Percentiles rank a stretch among this genome's conserved stretches.
phyloP scores from a whole-genome alignment of 2,113 vertebrate species.

The Mustela lutreola region DNA sequence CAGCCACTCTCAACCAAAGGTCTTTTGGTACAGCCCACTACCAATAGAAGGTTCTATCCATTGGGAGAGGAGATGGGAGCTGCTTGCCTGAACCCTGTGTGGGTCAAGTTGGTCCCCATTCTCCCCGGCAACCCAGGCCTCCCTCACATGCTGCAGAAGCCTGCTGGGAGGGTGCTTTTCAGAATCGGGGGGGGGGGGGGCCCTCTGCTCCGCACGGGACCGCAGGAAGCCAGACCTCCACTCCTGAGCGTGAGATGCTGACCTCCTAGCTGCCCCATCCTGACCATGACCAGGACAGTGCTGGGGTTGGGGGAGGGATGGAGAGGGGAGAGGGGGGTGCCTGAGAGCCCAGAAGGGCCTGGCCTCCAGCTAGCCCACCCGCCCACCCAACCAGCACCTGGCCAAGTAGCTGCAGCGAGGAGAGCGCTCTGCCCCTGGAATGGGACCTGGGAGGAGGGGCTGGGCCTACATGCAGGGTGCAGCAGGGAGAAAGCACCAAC shows the following conservation, averaged over 20 bases:
- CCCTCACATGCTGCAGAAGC: neutral
- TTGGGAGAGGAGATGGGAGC: neutral
- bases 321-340: neutral
- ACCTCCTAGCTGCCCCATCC: neutral
- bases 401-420: neutral
- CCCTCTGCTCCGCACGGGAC: neutral
- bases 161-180: neutral
- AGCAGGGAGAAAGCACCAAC: conserved; percentile 78
- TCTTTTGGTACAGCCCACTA: neutral
- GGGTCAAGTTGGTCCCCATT: neutral
- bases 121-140: neutral
- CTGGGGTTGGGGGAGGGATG: neutral
- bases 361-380: neutral
- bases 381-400: neutral
- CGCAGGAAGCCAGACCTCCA: neutral
- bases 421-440: neutral
- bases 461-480: conserved; percentile 76
- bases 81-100: neutral
- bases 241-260: conserved; percentile 2
- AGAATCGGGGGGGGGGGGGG: too few species aligned
- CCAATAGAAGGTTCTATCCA: neutral
- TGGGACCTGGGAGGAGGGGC: conserved; percentile 9
- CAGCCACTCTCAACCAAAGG: neutral
- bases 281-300: neutral
- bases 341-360: neutral